Conservation (phyloP, 2,888 invertebrate species). For the Lymantria monacha region DNA sequence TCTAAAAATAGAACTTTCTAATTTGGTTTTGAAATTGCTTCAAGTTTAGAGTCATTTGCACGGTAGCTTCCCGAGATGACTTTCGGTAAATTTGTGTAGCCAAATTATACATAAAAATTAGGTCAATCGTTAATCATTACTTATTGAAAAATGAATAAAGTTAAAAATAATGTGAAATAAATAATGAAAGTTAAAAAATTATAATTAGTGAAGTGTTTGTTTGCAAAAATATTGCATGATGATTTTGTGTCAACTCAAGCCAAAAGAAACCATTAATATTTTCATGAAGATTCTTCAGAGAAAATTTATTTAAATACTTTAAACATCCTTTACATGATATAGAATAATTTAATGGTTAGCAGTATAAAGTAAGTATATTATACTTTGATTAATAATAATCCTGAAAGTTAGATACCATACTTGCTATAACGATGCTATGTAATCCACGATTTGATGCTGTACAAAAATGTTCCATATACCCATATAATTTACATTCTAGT, state of each 20-base stretch:
- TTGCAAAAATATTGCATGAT: background rate
- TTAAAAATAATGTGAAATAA: too few relatives aligned
- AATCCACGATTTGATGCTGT: constrained; percentile 39
- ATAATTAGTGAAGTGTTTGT: background rate
- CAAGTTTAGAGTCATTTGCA: constrained; percentile 59
- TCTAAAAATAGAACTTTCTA: constrained; percentile 66
- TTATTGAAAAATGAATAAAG: too few relatives aligned
- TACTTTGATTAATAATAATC: constrained; percentile 31
- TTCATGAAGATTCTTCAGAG: background rate
- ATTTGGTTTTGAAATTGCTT: constrained; percentile 59
- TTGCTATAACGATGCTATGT: constrained; percentile 18
- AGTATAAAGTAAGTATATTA: constrained; percentile 16
- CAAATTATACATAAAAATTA: constrained; percentile 13
- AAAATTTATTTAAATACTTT: background rate
- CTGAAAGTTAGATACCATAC: constrained; percentile 17
- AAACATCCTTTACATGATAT: background rate
- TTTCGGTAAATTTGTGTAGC: constrained; percentile 17
- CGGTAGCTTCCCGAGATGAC: constrained; percentile 52
- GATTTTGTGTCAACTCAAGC: background rate
- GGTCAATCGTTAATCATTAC: background rate
- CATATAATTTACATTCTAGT: constrained; percentile 51
- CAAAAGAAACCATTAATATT: background rate
- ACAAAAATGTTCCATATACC: constrained; percentile 41
- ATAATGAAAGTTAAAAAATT: background rate
- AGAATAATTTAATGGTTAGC: background rate